Evolutionary conservation across 2,797 vertebrate genomes (phyloP).

Genomic region (Miopithecus talapoin): DNA sequence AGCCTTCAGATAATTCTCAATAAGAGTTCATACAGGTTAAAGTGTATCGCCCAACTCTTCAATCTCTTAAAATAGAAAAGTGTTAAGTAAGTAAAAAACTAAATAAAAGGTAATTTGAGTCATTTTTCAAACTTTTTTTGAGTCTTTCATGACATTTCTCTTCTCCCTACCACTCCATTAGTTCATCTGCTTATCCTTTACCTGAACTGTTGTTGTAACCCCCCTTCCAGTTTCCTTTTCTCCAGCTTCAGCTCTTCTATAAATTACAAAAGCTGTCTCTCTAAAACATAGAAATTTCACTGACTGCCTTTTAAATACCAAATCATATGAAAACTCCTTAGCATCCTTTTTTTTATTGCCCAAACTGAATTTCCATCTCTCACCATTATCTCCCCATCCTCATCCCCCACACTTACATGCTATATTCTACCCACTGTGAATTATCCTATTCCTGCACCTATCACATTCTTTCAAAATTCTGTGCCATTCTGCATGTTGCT

Average conservation of each 20-base stretch:
- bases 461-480: not conserved
- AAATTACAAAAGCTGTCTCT: not conserved
- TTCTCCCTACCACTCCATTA: not conserved
- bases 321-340: not conserved
- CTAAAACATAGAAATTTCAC: conserved; percentile 12
- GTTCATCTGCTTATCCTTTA: not conserved
- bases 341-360: not conserved
- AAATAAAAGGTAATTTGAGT: conserved; percentile 36
- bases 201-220: not conserved
- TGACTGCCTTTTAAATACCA: not conserved
- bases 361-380: not conserved
- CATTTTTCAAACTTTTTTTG: not conserved
- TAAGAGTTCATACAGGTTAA: not conserved
- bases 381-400: not conserved
- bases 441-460: not conserved
- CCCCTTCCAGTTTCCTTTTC: not conserved
- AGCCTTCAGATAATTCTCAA: not conserved
- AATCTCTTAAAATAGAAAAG: not conserved
- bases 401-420: not conserved
- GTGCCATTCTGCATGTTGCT: not conserved
- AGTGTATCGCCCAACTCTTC: not conserved
- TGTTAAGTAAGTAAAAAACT: not conserved
- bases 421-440: not conserved
- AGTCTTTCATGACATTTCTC: not conserved
- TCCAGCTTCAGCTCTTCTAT: not conserved